Evolutionary conservation across 2,797 vertebrate species (phyloP), one percentile per base, ranked within the genome.

Genomic region (Triplophysa bombifrons): DNA sequence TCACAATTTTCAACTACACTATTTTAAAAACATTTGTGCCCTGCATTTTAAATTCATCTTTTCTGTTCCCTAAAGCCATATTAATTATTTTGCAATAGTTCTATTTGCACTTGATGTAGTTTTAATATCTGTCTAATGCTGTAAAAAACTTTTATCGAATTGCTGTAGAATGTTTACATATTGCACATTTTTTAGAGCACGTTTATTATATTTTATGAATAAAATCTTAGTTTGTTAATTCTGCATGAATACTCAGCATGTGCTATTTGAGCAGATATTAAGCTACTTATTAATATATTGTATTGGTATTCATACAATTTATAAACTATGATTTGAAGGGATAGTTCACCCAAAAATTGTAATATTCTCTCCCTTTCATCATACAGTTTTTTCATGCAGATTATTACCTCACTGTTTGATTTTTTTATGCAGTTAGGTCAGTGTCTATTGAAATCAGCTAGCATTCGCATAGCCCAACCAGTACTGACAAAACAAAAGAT

Each of bases 51-150:
- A 2, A 64, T 44, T n/a, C 19, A 63, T 74, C 1, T 20, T 12
- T 17, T 63, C 17, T 44, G 16, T 51, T 51, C 13, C 44, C 72
- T 34, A 25, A 74, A 60, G 60, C 60, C 64, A 74, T 25, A 74
- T 50, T 12, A 38, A 51, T 51, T 74, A 34, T 74, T 51, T 64
- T 2, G 34, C 44, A 34, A 51, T 51, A 64, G 58, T 22, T 46
- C 44, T 64, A 30, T 9, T 27, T 69, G 16, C 25, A 6, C 27
- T 74, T n/a, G 1, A 41, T 41, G 8, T 1, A 38, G 4, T 38
- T 50, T 19, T 50, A 11, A 53, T 53, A 46, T 46, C 44, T 46
- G 34, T 11, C 44, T 46, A 12, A 46, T 13, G 44, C 44, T 46
- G 44, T 13, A 46, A 46, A 46, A 46, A 46, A 46, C 44, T 46